A percentile compares a stretch with the other conserved stretches of the same genome.
phyloP scores from a whole-genome alignment of 2,797 vertebrate species.

The Crocidura indochinensis region DNA sequence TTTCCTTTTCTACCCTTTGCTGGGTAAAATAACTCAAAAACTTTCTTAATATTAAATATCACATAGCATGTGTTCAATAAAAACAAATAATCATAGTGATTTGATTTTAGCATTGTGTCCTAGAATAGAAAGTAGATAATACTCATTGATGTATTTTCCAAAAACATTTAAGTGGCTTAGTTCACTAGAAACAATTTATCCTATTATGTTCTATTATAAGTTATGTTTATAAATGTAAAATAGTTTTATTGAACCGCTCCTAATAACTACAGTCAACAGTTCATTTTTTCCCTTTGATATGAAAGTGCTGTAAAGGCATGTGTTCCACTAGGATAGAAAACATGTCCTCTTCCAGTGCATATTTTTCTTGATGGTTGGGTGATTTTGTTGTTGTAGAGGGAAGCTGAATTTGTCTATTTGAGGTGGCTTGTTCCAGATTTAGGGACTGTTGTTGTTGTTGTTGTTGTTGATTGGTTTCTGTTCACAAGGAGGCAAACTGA shows the following conservation, averaged over 20 bases:
- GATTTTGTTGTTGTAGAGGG: not conserved
- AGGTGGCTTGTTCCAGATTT: not conserved
- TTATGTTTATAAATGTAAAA: too few species aligned
- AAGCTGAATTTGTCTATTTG: not conserved
- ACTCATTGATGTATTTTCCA: not conserved
- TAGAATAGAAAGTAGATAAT: slow-evolving; percentile 5
- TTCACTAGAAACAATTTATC: slow-evolving; percentile 3
- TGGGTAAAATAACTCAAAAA: not conserved
- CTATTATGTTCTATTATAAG: too few species aligned
- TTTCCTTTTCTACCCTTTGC: not conserved
- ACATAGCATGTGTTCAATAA: slow-evolving; percentile 6
- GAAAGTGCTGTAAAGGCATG: not conserved
- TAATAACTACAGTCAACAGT: not conserved
- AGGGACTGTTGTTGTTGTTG: not conserved
- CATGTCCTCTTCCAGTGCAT: not conserved
- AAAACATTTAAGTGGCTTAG: not conserved
- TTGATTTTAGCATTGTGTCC: not conserved
- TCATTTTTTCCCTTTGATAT: not conserved
- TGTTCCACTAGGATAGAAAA: not conserved
- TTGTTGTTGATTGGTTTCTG: not conserved
- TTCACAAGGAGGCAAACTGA: slow-evolving; percentile 17
- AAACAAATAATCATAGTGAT: not conserved
- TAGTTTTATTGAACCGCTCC: not conserved
- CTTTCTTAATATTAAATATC: not conserved
- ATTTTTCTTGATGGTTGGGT: not conserved